Conservation (phyloP, 2,113 vertebrate genomes). For the Phalacrocorax aristotelis region DNA sequence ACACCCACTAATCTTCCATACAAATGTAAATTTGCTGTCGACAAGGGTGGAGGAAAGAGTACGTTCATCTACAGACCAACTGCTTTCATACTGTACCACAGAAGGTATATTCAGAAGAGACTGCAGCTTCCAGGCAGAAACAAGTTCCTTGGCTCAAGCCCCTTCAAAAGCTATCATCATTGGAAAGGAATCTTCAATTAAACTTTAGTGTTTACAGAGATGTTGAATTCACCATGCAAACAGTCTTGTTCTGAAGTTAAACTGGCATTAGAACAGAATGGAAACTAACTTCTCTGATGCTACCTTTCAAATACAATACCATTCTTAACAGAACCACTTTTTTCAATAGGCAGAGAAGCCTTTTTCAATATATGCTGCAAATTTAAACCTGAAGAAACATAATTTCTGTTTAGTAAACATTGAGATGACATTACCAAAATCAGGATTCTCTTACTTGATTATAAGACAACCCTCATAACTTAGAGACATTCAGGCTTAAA, state of each 20-base stretch:
- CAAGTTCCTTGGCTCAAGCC: neutral
- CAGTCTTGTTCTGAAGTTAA: neutral
- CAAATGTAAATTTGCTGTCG: conserved; percentile 40
- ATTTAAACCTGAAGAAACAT: neutral
- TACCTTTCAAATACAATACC: neutral
- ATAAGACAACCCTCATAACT: neutral
- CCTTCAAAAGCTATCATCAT: neutral
- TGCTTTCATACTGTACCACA: neutral
- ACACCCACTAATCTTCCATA: conserved; percentile 29
- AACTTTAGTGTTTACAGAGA: neutral
- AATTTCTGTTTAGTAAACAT: neutral
- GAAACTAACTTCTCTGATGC: neutral
- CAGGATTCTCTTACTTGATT: neutral
- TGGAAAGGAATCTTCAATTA: neutral
- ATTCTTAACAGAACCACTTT: neutral
- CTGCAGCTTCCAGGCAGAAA: neutral
- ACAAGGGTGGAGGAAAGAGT: neutral
- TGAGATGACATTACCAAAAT: neutral
- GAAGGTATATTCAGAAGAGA: neutral
- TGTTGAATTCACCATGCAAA: neutral
- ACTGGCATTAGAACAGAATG: neutral
- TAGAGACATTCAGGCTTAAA: neutral
- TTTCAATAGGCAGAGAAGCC: neutral
- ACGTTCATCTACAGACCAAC: conserved; percentile 14
- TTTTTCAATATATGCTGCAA: neutral